Base-by-base conservation (phyloP, 1,140 invertebrate species). In the Trichogramma pretiosum region DNA sequence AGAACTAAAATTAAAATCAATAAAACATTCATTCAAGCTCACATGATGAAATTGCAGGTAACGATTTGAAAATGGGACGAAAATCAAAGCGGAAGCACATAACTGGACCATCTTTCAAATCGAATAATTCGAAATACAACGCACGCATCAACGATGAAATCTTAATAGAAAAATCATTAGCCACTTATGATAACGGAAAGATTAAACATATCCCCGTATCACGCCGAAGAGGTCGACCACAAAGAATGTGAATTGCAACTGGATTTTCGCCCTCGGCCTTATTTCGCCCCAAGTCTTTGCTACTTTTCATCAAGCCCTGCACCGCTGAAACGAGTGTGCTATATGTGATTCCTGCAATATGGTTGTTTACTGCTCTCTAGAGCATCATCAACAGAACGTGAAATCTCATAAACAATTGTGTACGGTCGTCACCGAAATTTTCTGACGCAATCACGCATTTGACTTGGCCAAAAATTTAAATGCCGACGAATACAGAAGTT, bases 401-500 rank as follows among this genome's bases (percentile, higher is more conserved):
- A 3, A 11, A 18, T 45, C 55, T 13, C 78, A 80, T 53, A 64
- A 63, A 0, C 61, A 64, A 16, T 36, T 79, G 5, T 80, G 78
- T 58, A 56, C 54, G 19, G 42, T 54, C 8, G 50, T 71, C 21
- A 45, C 19, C 14, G 49, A 60, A 11, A 56, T 64, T 24, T 62
- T 51, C 36, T 37, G 11, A 46, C 41, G 18, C 1, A 24, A 40
- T 63, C 55, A 62, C 22, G 62, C 59, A 21, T 69, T 77, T 22
- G 72, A 74, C 8, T 74, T 77, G 35, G 68, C 70, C 3, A 72
- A 75, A 37, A 65, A 68, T n/a, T 63, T 73, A 32, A 64, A 70
- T n/a, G 67, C 72, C 11, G 75, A 81, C 2, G 68, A 78, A 45
- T 83, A 80, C 55, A 65, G 80, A 1, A 63, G 77, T 2, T 70